Evolutionary conservation across 1,140 invertebrate species (phyloP).

Genomic region (Plodia interpunctella): DNA sequence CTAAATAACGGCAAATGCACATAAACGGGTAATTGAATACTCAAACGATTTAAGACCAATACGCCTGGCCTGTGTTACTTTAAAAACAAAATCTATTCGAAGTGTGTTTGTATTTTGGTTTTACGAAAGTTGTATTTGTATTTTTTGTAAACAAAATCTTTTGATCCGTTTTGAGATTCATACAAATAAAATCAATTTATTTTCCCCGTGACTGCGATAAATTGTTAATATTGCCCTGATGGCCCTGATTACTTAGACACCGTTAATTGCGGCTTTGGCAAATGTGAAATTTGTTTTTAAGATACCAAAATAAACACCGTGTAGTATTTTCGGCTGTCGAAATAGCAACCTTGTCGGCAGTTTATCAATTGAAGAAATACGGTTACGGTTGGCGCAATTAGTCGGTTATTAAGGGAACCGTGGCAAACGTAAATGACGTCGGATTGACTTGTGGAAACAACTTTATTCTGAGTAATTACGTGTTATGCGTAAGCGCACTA

Average conservation of each 20-base stretch:
- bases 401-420: constrained; percentile 21
- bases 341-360: constrained; percentile 15
- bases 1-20: constrained; percentile 3
- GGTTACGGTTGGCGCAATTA: constrained; percentile 23
- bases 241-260: neutral
- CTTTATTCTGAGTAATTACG: constrained; percentile 30
- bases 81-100: too few relatives aligned
- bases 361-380: constrained; percentile 23
- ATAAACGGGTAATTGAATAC: neutral
- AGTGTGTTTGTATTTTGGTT: too few relatives aligned
- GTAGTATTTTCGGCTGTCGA: constrained; percentile 7
- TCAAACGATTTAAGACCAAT: neutral
- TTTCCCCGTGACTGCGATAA: neutral
- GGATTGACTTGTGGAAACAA: constrained; percentile 26
- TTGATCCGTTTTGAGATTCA: too few relatives aligned
- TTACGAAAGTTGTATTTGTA: too few relatives aligned
- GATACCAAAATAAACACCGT: constrained; percentile 13
- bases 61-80: too few relatives aligned
- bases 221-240: neutral
- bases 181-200: too few relatives aligned
- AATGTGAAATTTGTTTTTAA: constrained; percentile 3
- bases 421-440: constrained; percentile 12
- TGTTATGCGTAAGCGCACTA: constrained; percentile 18
- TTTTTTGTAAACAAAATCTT: too few relatives aligned
- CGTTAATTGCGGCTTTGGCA: neutral